Base-by-base conservation (phyloP, 2,113 vertebrate genomes). In the Bubo blakistoni region DNA sequence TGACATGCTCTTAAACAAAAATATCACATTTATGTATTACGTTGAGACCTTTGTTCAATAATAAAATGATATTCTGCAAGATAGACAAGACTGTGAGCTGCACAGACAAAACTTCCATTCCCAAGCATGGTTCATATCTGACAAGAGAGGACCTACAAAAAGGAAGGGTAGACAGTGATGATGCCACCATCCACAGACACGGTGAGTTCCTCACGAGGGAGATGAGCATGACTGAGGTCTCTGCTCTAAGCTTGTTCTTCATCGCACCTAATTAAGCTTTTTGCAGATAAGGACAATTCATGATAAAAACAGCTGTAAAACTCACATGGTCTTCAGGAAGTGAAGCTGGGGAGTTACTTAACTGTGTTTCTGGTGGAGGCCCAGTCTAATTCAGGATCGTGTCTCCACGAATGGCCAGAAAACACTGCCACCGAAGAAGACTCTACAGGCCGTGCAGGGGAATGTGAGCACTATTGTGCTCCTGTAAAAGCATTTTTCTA, bases 121-220 rank as follows among this genome's bases (percentile, higher is more conserved):
- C 58, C 18, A 38, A 1, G 3, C 52, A 38, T 21, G 16, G 24
- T 34, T 91, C 13, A 2, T 25, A 16, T 9, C n/a, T 84, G 78
- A 79, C n/a, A 14, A 49, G 59, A 71, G 8, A 16, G 7, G 30
- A 67, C 17, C 20, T 14, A 55, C 11, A 49, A 30, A 74, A 93
- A 66, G 10, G 42, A 59, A 66, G 10, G 29, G 11, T 32, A 16
- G 7, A 5, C 13, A 22, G 36, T 15, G 34, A 11, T 3, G 2
- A 32, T 32, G 32, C 47, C n/a, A 17, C 0, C 0, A 65, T 13
- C 25, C 49, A 61, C 36, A 86, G 69, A 25, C n/a, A 66, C 0
- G 3, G 25, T 3, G 32, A 72, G 10, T 15, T 77, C 62, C 59
- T 61, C 54, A 19, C 0, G 1, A 92, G 24, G 16, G 20, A 83